Base-by-base conservation (phyloP, 2,888 invertebrate species). In the Metellina segmentata region DNA sequence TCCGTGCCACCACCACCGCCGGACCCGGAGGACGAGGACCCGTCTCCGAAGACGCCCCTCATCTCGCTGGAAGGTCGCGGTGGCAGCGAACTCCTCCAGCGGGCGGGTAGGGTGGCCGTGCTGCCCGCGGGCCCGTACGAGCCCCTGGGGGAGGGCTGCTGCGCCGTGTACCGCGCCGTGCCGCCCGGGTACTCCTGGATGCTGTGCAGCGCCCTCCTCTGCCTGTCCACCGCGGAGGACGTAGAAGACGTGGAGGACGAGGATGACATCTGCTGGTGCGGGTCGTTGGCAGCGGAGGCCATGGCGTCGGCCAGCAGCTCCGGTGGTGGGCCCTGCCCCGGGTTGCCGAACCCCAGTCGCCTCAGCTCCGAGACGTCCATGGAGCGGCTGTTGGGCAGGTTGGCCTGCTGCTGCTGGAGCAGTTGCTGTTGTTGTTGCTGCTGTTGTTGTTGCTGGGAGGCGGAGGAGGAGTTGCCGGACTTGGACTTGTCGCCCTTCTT, bases 251-350 rank as follows among this genome's bases (percentile, higher is more conserved):
- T 34, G n/a, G 91, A 91, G 7, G 91, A 86, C 1, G 81, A 82
- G 0, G 85, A 86, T 16, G 90, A 90, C 0, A 86, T 82, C 6
- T 85, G 86, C 6, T 85, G 86, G 34, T 86, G 87, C 71, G 74
- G 75, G 82, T 78, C 78, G 48, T 72, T 52, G n/a, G 79, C 72
- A 13, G 53, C 79, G 6, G 91, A 82, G 4, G 92, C 92, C 89
- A 92, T 92, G 20, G 92, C 92, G 52, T 92, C 89, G 6, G 89
- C 92, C 81, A 92, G 78, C 20, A 92, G 77, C 69, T 92, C 92
- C 1, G 92, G 92, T 4, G 92, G 89, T 6, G 92, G 92, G 6
- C 88, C 91, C 70, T 87, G 86, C 4, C 81, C 13, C 6, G 82
- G 82, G 69, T 81, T 81, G 16, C 90, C 90, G 34, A 91, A 91